phyloP scores from a whole-genome alignment of 2,113 vertebrate species.

The Antechinus stuartii region DNA sequence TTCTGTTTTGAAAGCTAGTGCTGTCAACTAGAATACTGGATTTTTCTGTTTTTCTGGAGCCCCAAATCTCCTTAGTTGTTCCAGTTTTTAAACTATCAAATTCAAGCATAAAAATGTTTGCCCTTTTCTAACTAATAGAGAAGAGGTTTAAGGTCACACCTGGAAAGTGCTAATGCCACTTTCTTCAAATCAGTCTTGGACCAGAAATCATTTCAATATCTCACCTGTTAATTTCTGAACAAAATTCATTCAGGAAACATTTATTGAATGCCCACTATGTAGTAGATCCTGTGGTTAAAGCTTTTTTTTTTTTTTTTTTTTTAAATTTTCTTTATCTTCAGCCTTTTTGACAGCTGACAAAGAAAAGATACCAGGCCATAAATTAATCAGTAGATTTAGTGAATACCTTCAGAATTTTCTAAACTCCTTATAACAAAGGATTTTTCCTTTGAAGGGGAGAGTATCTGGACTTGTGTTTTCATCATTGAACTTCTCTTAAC shows the following conservation, averaged over 20 bases:
- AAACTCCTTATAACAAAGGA: conserved; percentile 13
- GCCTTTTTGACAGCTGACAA: conserved; percentile 8
- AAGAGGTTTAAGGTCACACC: conserved; percentile 82
- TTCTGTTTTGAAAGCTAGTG: conserved; percentile 31
- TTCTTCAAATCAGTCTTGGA: conserved; percentile 52
- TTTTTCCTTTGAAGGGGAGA: neutral
- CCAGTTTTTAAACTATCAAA: conserved; percentile 73
- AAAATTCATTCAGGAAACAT: conserved; percentile 1
- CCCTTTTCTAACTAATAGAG: conserved; percentile 64
- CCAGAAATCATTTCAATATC: conserved; percentile 59
- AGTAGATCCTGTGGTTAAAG: neutral
- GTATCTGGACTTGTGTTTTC: neutral
- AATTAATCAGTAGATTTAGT: conserved; percentile 28
- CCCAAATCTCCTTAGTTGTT: conserved; percentile 65
- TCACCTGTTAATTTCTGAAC: conserved; percentile 55
- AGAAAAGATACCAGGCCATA: conserved; percentile 25
- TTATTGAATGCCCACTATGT: neutral
- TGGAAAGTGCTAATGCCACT: conserved; percentile 75
- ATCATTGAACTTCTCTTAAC: neutral
- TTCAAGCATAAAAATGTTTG: conserved; percentile 81
- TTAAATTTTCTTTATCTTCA: conserved; percentile 1
- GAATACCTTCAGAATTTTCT: conserved; percentile 40
- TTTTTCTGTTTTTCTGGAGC: conserved; percentile 37
- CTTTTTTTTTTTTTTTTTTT: neutral
- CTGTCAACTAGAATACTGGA: conserved; percentile 50